Evolutionary conservation across 2,888 invertebrate genomes (phyloP).

Genomic region (Carabus problematicus): DNA sequence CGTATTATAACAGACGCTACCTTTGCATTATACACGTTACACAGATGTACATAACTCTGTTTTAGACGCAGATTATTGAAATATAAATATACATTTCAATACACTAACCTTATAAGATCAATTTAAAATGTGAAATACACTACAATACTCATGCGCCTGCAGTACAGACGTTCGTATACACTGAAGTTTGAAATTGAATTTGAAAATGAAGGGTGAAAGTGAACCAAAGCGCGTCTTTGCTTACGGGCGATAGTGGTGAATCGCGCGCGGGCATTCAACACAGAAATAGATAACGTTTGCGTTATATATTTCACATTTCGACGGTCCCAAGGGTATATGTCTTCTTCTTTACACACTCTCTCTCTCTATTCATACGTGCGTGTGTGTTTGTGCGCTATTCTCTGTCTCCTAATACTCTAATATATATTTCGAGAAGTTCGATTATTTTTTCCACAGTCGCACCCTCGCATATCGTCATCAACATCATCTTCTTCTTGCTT

Average conservation of each 20-base stretch:
- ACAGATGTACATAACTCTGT: too few relatives aligned
- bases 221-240: constrained; percentile 25
- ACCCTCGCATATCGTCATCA: constrained; percentile 16
- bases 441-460: constrained; percentile 35
- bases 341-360: too few relatives aligned
- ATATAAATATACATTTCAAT: too few relatives aligned
- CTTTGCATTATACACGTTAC: too few relatives aligned
- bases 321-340: constrained; percentile 46
- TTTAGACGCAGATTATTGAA: too few relatives aligned
- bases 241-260: constrained; percentile 50
- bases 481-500: neutral
- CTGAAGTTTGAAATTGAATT: constrained; percentile 34
- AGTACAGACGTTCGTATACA: too few relatives aligned
- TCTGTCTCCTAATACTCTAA: constrained; percentile 17
- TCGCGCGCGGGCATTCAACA: constrained; percentile 40
- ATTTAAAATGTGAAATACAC: too few relatives aligned
- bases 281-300: constrained; percentile 48
- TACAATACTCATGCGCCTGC: too few relatives aligned
- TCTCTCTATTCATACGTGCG: too few relatives aligned
- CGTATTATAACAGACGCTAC: too few relatives aligned
- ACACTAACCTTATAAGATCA: too few relatives aligned
- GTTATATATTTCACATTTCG: constrained; percentile 52
- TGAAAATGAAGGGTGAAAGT: constrained; percentile 15
- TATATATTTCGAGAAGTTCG: constrained; percentile 34
- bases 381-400: too few relatives aligned